A percentile compares a stretch with the other conserved stretches of the same genome.
phyloP scores from a whole-genome alignment of 2,888 invertebrate genomes.

The Sesia apiformis region DNA sequence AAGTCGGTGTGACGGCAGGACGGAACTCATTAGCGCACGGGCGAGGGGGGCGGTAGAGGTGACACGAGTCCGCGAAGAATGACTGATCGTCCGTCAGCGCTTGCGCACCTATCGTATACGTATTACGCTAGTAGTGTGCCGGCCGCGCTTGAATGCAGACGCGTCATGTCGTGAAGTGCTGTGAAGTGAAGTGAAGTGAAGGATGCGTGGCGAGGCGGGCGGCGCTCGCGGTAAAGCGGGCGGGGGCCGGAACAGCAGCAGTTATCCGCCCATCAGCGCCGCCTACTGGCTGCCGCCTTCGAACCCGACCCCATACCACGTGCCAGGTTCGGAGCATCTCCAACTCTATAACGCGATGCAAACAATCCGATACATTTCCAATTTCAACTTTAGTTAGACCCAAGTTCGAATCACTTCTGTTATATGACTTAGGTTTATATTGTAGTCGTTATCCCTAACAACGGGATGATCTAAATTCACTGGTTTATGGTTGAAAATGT shows the following conservation, averaged over 20 bases:
- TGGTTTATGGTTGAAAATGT: neutral
- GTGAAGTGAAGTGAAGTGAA: constrained; percentile 50
- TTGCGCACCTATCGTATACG: constrained; percentile 44
- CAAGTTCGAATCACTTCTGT: too few species aligned
- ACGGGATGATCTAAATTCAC: neutral
- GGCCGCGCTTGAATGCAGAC: constrained; percentile 62
- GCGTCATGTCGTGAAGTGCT: constrained; percentile 53
- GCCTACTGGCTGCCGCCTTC: constrained; percentile 90
- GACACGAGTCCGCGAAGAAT: constrained; percentile 54
- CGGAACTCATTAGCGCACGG: constrained; percentile 55
- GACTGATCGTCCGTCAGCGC: constrained; percentile 64
- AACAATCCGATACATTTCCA: too few species aligned
- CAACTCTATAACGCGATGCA: too few species aligned
- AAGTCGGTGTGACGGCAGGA: constrained; percentile 33
- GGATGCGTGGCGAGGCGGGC: constrained; percentile 69
- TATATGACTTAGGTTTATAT: neutral
- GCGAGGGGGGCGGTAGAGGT: constrained; percentile 28
- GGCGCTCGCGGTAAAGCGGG: constrained; percentile 54
- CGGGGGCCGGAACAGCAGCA: constrained; percentile 39
- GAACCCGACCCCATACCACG: constrained; percentile 85
- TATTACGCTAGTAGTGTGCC: constrained; percentile 43
- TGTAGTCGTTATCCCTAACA: neutral
- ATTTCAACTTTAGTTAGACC: too few species aligned
- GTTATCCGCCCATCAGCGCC: constrained; percentile 87
- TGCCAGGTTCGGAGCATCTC: constrained; percentile 80